Evolutionary conservation across 1,140 invertebrate species (phyloP), one percentile per base, ranked within the genome.

Genomic region (Dendrolimus punctatus): DNA sequence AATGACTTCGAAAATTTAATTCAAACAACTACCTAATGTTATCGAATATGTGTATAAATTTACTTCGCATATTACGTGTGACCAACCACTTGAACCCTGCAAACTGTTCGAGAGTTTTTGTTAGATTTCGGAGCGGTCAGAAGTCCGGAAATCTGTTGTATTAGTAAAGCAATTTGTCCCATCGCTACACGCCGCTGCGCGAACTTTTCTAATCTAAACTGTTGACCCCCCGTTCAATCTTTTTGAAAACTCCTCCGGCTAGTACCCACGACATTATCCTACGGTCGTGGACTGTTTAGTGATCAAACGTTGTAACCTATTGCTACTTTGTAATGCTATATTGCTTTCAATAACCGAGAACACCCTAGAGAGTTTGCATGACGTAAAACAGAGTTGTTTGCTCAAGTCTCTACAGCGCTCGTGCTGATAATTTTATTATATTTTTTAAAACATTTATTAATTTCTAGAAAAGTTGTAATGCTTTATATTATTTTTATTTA

Each of bases 191-290:
- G 51, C 55, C 51, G 49, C 55, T 54, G 48, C 64, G 59, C 63
- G 64, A 84, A 84, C 80, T 84, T 84, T 84, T 84, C 80, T 84
- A 81, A 84, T 84, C 76, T 81, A 83, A 83, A 81, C 76, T 80
- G 73, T 68, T 73, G 62, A 63, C 66, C 51, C 65, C 65, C 65
- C 69, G 71, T 75, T 75, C 76, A 73, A 79, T 83, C 74, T 78
- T 80, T 62, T 62, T 57, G 66, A 60, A 72, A 78, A 73, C 71
- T 80, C 66, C 60, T 64, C 64, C 62, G 47, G 55, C 55, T 57
- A 57, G 56, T 55, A 51, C 49, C 45, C 40, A 52, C 38, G 6
- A 10, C 23, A 3, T 4, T 9, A 45, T 45, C 23, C 6, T 8
- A 45, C 23, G 6, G 1, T 23, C 23, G 3, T 23, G 3, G 23